phyloP scores from a whole-genome alignment of 2,113 vertebrate species.

The Penelope pileata region DNA sequence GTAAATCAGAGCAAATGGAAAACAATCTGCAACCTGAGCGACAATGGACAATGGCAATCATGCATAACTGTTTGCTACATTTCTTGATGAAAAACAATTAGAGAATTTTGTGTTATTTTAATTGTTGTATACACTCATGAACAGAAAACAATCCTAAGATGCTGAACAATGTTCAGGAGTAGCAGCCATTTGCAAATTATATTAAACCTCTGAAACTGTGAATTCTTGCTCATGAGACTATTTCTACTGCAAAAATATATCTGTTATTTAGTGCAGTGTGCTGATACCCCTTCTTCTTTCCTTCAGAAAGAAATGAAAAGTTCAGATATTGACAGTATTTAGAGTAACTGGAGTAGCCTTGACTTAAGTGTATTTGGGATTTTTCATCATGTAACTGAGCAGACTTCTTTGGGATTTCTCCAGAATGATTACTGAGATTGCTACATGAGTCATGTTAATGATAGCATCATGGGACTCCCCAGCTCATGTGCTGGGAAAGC shows the following conservation, averaged over 20 bases:
- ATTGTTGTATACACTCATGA: background rate
- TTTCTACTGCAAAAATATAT: background rate
- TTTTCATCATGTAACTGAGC: background rate
- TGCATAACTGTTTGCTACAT: background rate
- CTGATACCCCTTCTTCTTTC: background rate
- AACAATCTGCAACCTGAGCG: background rate
- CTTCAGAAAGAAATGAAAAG: background rate
- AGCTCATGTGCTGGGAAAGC: background rate
- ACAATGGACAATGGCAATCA: background rate
- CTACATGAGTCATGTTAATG: conserved; percentile 5
- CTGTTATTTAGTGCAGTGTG: background rate
- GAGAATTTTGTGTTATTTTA: background rate
- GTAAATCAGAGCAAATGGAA: background rate
- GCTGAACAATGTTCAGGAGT: background rate
- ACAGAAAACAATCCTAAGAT: background rate
- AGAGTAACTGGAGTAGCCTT: background rate
- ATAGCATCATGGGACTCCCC: background rate
- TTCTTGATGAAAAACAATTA: background rate
- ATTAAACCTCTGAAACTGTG: background rate
- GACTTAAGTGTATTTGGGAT: background rate
- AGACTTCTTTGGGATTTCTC: background rate
- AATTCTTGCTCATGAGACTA: background rate
- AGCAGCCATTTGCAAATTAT: background rate
- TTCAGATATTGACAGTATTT: background rate
- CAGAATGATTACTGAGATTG: background rate